phyloP scores from a whole-genome alignment of 2,113 vertebrate species.

The Zosterops borbonicus region DNA sequence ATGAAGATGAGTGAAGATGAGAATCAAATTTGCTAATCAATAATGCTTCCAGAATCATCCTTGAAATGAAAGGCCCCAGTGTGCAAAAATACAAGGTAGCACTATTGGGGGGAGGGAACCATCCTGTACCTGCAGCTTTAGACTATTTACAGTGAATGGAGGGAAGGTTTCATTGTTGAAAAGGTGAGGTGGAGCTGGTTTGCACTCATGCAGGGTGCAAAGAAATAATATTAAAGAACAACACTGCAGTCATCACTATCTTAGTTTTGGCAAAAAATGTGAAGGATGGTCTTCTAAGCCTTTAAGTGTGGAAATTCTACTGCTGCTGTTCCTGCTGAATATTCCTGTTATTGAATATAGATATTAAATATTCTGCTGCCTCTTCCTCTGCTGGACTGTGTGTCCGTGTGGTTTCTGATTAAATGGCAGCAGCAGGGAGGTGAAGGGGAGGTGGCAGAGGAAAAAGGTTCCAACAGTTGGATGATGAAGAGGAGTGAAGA shows the following conservation, averaged over 20 bases:
- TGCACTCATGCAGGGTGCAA: not conserved
- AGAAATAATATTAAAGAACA: not conserved
- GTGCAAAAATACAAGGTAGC: not conserved
- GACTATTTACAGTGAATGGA: not conserved
- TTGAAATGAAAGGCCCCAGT: slow-evolving; percentile 40
- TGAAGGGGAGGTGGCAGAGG: not conserved
- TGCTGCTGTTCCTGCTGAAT: not conserved
- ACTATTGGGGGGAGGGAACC: not conserved
- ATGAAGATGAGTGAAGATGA: not conserved
- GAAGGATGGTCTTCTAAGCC: not conserved
- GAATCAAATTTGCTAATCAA: not conserved
- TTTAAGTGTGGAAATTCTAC: not conserved
- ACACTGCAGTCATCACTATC: accelerated
- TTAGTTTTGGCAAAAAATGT: not conserved
- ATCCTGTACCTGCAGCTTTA: not conserved
- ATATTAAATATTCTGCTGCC: not conserved
- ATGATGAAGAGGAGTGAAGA: not conserved
- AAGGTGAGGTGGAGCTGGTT: not conserved
- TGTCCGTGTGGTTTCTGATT: accelerated
- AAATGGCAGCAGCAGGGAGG: not conserved
- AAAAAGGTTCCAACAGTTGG: not conserved
- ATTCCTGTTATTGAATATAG: not conserved
- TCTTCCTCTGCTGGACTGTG: not conserved
- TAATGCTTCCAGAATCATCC: not conserved
- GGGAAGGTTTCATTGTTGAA: not conserved